Conservation (phyloP, 2,113 vertebrate species). For the Ceratotherium simum region DNA sequence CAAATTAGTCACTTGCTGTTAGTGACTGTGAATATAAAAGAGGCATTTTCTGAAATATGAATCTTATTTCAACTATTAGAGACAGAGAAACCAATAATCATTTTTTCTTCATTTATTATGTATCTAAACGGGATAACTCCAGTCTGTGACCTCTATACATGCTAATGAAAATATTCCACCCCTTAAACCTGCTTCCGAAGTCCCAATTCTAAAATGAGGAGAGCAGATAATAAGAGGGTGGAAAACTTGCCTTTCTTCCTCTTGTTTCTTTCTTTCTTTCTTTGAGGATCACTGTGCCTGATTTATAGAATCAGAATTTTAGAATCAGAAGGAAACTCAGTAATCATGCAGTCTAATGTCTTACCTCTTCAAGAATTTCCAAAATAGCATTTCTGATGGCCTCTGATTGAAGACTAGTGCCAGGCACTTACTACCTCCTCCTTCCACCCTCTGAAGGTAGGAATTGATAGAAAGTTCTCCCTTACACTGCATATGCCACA, state of each 20-base stretch:
- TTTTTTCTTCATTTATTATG: slow-evolving; percentile 62
- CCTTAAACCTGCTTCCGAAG: neutral
- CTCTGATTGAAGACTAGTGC: neutral
- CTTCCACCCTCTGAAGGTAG: neutral
- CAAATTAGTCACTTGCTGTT: slow-evolving; percentile 75
- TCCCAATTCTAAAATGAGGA: slow-evolving; percentile 15
- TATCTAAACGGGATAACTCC: slow-evolving; percentile 33
- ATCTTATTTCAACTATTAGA: slow-evolving; percentile 64
- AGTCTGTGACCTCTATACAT: neutral
- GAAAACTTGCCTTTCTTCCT: neutral
- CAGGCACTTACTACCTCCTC: neutral
- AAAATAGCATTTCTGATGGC: neutral
- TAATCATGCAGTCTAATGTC: neutral
- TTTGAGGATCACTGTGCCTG: neutral
- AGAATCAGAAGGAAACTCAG: neutral
- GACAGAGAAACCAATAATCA: neutral
- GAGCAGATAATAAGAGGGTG: neutral
- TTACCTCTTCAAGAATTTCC: neutral
- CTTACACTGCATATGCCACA: neutral
- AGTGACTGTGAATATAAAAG: slow-evolving; percentile 79
- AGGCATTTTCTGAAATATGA: slow-evolving; percentile 69
- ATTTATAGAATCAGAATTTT: neutral
- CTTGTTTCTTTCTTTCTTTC: neutral
- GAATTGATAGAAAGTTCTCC: neutral
- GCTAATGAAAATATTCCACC: neutral